A percentile compares a stretch with the other conserved stretches of the same genome.
phyloP scores from a whole-genome alignment of 2,888 invertebrate genomes.

The Apotomis turbidana region DNA sequence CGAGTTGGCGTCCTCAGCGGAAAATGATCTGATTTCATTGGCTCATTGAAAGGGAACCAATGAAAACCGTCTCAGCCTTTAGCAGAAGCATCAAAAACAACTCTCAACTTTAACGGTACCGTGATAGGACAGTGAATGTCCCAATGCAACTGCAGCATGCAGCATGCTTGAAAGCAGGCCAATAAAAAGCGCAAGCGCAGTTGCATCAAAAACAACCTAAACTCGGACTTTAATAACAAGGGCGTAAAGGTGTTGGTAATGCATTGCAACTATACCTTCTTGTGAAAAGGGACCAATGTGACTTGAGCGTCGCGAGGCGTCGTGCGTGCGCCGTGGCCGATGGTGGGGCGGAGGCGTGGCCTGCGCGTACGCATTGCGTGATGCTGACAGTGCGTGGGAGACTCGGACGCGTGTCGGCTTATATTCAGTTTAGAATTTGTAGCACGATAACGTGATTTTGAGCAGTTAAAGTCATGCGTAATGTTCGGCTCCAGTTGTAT shows the following conservation, averaged over 20 bases:
- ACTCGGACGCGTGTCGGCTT: slow-evolving; percentile 45
- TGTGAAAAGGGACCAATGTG: slow-evolving; percentile 76
- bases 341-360: slow-evolving; percentile 64
- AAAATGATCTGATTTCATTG: slow-evolving; percentile 61
- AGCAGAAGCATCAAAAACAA: background rate
- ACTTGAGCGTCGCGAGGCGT: slow-evolving; percentile 61
- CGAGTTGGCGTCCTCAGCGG: slow-evolving; percentile 28
- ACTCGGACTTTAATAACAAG: slow-evolving; percentile 20
- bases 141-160: slow-evolving; percentile 12
- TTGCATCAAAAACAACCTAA: background rate
- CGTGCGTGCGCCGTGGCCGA: slow-evolving; percentile 54
- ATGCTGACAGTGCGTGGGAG: slow-evolving; percentile 69
- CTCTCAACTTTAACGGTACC: slow-evolving; percentile 8
- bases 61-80: slow-evolving; percentile 12
- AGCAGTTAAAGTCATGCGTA: slow-evolving; percentile 2
- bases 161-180: background rate
- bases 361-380: slow-evolving; percentile 77
- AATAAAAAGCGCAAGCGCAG: slow-evolving; percentile 9
- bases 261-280: slow-evolving; percentile 43
- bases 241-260: slow-evolving; percentile 4
- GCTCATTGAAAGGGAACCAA: slow-evolving; percentile 43
- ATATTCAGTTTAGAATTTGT: slow-evolving; percentile 25
- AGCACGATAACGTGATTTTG: slow-evolving; percentile 16
- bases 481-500: background rate
- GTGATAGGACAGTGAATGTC: slow-evolving; percentile 6